A percentile compares a stretch with the other conserved stretches of the same genome.
phyloP scores from a whole-genome alignment of 2,113 vertebrate genomes.

The Ellobius talpinus region DNA sequence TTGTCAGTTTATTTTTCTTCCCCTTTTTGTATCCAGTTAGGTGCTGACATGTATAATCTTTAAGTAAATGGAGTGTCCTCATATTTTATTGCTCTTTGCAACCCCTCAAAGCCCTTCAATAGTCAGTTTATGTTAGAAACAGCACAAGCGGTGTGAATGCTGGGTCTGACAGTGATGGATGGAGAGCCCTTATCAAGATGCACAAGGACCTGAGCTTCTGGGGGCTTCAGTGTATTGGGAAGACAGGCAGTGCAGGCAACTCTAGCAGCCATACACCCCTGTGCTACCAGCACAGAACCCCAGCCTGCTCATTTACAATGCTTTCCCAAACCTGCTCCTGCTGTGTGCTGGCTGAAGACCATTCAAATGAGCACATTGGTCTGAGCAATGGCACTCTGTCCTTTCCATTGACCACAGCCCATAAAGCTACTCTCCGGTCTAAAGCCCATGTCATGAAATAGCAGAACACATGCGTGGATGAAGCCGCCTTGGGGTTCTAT shows the following conservation, averaged over 20 bases:
- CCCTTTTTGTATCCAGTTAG: slow-evolving; percentile 66
- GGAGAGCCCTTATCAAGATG: neutral
- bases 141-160: slow-evolving; percentile 30
- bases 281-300: fast-evolving
- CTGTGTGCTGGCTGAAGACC: neutral
- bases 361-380: slow-evolving; percentile 35
- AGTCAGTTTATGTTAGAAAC: slow-evolving; percentile 71
- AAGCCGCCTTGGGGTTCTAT: neutral
- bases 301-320: neutral
- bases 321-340: neutral
- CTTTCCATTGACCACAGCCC: neutral
- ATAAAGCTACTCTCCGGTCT: slow-evolving; percentile 48
- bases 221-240: neutral
- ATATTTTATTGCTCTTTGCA: slow-evolving; percentile 71
- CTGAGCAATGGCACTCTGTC: neutral
- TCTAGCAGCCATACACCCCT: too few species aligned
- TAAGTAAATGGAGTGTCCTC: slow-evolving; percentile 76
- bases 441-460: neutral
- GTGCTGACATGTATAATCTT: slow-evolving; percentile 77
- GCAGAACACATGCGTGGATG: too few species aligned
- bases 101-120: slow-evolving; percentile 70
- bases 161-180: neutral
- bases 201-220: neutral
- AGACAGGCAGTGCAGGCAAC: fast-evolving
- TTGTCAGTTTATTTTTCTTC: slow-evolving; percentile 71